These are phyloP conservation scores for Poecilobothrus nobilitatus DNA, from an alignment of 2,888 invertebrate genomes.

Conservation along the genomic window DNA sequence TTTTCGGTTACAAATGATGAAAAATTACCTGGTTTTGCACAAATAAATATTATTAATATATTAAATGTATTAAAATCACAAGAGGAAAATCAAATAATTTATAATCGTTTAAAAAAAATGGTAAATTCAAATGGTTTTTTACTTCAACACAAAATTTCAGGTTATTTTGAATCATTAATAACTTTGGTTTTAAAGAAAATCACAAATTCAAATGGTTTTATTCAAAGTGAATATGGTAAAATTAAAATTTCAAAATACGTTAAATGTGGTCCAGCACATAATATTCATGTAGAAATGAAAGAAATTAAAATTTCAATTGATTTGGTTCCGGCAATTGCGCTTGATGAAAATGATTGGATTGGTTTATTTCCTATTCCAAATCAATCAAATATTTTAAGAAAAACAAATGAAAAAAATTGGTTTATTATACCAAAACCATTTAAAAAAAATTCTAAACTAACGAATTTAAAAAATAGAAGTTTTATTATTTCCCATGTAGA, in stretches of 20 bases:
- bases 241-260: slow-evolving; percentile 21
- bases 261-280: slow-evolving; percentile 25
- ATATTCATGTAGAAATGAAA: slow-evolving; percentile 21
- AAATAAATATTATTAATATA: slow-evolving; percentile 23
- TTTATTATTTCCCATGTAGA: slow-evolving; percentile 27
- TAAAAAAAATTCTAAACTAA: slow-evolving; percentile 9
- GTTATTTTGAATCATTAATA: slow-evolving; percentile 27
- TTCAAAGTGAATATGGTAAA: slow-evolving; percentile 5
- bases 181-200: slow-evolving; percentile 11
- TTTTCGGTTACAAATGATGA: slow-evolving; percentile 2
- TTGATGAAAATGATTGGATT: slow-evolving; percentile 22
- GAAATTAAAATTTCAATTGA: slow-evolving; percentile 25
- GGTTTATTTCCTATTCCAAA: not conserved
- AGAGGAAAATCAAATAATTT: slow-evolving; percentile 17
- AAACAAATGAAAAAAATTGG: slow-evolving; percentile 18
- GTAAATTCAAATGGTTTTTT: slow-evolving; percentile 21
- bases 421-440: slow-evolving; percentile 27
- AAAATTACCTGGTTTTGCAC: slow-evolving; percentile 25
- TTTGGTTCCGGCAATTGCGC: slow-evolving; percentile 28
- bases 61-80: slow-evolving; percentile 11
- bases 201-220: slow-evolving; percentile 5
- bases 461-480: slow-evolving; percentile 10
- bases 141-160: slow-evolving; percentile 23
- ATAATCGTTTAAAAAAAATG: slow-evolving; percentile 20
- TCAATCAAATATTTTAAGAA: not conserved